These are phyloP conservation scores for Drosophila parvula DNA, from an alignment of 1,140 invertebrate species.

Conservation along the genomic window DNA sequence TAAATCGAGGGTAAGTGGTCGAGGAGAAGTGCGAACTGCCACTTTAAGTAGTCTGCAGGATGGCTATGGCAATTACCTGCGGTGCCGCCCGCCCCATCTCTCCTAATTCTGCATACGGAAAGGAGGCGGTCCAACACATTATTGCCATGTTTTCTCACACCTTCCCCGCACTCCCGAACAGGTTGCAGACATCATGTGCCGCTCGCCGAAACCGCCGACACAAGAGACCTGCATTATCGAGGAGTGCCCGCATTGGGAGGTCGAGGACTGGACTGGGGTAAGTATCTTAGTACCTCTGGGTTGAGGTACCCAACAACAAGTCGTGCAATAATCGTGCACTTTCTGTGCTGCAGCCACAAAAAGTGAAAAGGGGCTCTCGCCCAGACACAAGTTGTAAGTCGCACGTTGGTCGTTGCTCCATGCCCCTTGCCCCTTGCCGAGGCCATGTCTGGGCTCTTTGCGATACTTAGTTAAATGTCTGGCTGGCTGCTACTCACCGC, in stretches of 20 bases:
- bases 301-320: constrained; percentile 35
- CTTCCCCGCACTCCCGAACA: constrained; percentile 69
- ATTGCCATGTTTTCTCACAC: constrained; percentile 69
- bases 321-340: constrained; percentile 74
- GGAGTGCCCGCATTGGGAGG: constrained; percentile 93
- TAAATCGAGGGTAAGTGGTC: constrained; percentile 87
- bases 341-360: constrained; percentile 48
- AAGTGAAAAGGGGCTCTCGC: constrained; percentile 20
- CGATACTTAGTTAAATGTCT: constrained; percentile 71
- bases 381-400: constrained; percentile 19
- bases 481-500: constrained; percentile 41
- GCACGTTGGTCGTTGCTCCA: constrained; percentile 22
- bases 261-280: constrained; percentile 94
- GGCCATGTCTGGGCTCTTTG: constrained; percentile 55
- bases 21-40: constrained; percentile 24
- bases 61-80: constrained; percentile 54
- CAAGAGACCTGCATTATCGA: constrained; percentile 92
- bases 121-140: constrained; percentile 37
- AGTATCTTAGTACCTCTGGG: constrained; percentile 81
- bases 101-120: constrained; percentile 60
- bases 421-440: constrained; percentile 35
- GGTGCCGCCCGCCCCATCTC: constrained; percentile 44
- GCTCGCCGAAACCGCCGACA: constrained; percentile 89
- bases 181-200: constrained; percentile 90
- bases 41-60: constrained; percentile 22